Evolutionary conservation across 2,113 vertebrate species (phyloP).

Genomic region (Notechis scutatus): DNA sequence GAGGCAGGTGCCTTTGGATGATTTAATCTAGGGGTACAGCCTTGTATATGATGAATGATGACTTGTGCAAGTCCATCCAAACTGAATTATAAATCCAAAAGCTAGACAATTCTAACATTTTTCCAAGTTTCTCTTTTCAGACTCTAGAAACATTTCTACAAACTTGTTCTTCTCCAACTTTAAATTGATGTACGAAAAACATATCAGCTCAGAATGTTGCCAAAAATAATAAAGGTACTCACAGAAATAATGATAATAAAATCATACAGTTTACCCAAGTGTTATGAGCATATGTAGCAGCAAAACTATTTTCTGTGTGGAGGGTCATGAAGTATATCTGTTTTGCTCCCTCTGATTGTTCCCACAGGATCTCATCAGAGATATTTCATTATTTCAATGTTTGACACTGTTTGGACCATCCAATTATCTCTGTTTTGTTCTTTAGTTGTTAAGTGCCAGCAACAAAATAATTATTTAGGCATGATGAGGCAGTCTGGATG

Average conservation of each 20-base stretch:
- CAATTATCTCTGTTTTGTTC: constrained; percentile 1
- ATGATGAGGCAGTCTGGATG: background rate
- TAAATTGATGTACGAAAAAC: background rate
- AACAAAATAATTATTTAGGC: background rate
- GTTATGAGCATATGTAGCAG: background rate
- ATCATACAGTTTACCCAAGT: background rate
- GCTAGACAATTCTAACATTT: background rate
- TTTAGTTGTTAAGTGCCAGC: background rate
- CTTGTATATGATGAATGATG: background rate
- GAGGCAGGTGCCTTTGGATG: background rate
- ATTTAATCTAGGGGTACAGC: background rate
- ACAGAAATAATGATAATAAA: background rate
- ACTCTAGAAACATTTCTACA: background rate
- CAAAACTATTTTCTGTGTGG: background rate
- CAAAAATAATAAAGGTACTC: background rate
- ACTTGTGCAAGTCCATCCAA: background rate
- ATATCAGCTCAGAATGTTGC: background rate
- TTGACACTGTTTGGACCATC: background rate
- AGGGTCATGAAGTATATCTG: background rate
- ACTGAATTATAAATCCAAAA: background rate
- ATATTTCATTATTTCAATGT: constrained; percentile 8
- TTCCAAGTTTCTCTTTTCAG: background rate
- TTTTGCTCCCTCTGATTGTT: background rate
- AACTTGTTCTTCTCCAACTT: background rate
- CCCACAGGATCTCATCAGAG: background rate